Base-by-base conservation (phyloP, 1,140 invertebrate genomes). In the Leptopilina boulardi region DNA sequence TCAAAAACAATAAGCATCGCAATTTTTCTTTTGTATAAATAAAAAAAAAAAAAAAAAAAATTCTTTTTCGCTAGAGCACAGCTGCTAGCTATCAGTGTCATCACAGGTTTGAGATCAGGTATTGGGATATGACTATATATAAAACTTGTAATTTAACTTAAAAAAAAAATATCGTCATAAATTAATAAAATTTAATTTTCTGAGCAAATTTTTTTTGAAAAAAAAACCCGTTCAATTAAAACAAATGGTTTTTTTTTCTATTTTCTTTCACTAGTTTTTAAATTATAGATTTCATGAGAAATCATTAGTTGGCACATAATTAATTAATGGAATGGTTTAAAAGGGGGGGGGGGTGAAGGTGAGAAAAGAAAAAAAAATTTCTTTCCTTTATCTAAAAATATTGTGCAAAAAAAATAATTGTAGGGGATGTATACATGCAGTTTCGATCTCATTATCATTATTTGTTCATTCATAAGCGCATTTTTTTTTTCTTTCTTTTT, bases 81-180 rank as follows among this genome's bases (percentile, higher is more conserved):
- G 73, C 75, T 82, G 83, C 41, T 42, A 42, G 41, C 47, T 18
- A 83, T 82, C 59, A 66, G 59, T 8, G n/a, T n/a, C 78, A 87
- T 87, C 86, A 87, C 87, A 88, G 85, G 82, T 83, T 85, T 76
- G 80, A 87, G 84, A 88, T 87, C 84, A 88, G 84, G 81, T 86
- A 86, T 82, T 80, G 75, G 77, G 79, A 86, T 83, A 82, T 85
- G 83, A 83, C 85, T 87, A 84, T 38, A 38, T 38, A n/a, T 82
- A 54, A 80, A 85, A 76, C 83, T 76, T 77, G 34, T 38, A 74
- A 21, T 71, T 51, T 18, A 23, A 76, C 66, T 44, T n/a, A n/a
- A n/a, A n/a, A 34, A 56, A 18, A 56, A 56, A 56, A 73, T 75
- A 18, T 13, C 15, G 42, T 44, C 13, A 44, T 38, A 77, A 71